Conservation (phyloP, 2,888 invertebrate species). For the Dryadula phaetusa region DNA sequence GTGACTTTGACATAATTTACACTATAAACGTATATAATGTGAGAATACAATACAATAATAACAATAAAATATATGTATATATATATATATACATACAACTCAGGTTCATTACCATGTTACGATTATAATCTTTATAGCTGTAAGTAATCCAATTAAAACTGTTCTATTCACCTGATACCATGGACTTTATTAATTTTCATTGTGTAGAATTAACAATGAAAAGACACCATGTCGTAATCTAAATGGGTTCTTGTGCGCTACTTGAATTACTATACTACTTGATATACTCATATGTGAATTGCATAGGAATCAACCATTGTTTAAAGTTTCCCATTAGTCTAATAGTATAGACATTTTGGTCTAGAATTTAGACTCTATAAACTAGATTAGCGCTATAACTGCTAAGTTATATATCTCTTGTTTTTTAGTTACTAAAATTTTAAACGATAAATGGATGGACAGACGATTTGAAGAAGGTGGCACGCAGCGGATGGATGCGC, state of each 20-base stretch:
- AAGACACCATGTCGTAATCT: conserved; percentile 1
- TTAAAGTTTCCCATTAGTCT: no score
- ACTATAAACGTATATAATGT: conserved; percentile 12
- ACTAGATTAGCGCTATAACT: no score
- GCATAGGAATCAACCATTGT: background rate
- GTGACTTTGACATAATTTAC: conserved; percentile 38
- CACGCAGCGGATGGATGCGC: no score
- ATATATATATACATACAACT: conserved; percentile 27
- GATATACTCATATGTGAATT: no score
- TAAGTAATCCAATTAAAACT: conserved; percentile 36
- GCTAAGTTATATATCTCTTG: no score
- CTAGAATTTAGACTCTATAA: no score
- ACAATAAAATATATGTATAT: conserved; percentile 6
- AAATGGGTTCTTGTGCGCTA: no score
- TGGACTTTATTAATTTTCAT: conserved; percentile 24
- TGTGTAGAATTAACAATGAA: conserved; percentile 7
- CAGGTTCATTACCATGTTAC: conserved; percentile 35
- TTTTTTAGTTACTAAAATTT: no score
- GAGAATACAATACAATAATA: conserved; percentile 16
- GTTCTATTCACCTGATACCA: conserved; percentile 31
- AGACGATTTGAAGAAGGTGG: no score
- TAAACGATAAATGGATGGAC: no score
- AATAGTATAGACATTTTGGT: no score
- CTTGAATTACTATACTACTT: no score
- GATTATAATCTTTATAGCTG: conserved; percentile 35